Evolutionary conservation across 1,140 invertebrate genomes (phyloP), one percentile per base, ranked within the genome.

Genomic region (Centruroides vittatus): DNA sequence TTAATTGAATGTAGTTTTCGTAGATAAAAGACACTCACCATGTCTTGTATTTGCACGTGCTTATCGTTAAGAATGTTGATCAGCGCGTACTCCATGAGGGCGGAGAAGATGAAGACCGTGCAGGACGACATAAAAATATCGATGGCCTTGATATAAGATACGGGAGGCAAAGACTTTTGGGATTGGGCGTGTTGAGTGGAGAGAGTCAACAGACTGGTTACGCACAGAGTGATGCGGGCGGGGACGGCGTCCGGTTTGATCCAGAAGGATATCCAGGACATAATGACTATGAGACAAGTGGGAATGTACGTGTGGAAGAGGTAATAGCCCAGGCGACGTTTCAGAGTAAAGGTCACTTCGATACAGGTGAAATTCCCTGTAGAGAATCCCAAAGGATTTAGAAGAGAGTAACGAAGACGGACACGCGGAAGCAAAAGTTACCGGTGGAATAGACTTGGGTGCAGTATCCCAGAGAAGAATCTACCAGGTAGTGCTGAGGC

Each of bases 251-350:
- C 72, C 0, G 71, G 70, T 88, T 9, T 70, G 55, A 73, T 71
- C 72, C 72, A 73, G 58, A 73, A 73, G 7, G 72, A 72, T 6
- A 73, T 72, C 72, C 72, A 73, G 2, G 70, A 72, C 72, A 73
- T 73, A 55, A 73, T 72, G 13, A 73, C 72, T 49, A 73, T 73
- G 23, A 73, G 65, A 58, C 72, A 73, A 10, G 72, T 73, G 3
- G 72, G 72, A 87, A 92, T 84, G 70, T 91, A 90, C 0, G 88
- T 90, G 72, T 92, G 88, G 76, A 91, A 90, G 46, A 90, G 75
- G 70, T 90, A 89, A 73, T 90, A 90, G 2, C 88, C 88, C 35
- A 92, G 76, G 35, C 89, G 81, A 53, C 89, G 77, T 71, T 90
- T 89, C 53, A 92, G 70, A 23, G 86, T 84, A 70, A 91, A 91